phyloP scores from a whole-genome alignment of 2,888 invertebrate species.

The Norana najaformis region DNA sequence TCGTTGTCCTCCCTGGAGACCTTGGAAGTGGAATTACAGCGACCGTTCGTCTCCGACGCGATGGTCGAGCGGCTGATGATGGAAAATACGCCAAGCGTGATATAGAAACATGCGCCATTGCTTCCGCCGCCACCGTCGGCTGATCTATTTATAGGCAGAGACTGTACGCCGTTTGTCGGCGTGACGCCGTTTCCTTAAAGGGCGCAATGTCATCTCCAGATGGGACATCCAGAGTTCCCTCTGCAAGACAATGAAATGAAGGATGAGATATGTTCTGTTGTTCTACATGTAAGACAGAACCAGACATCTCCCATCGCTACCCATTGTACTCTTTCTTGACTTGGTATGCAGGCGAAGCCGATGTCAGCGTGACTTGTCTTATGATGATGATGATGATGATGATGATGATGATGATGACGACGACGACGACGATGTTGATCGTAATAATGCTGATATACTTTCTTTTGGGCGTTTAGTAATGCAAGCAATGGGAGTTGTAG shows the following conservation, averaged over 20 bases:
- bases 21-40: background rate
- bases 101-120: constrained; percentile 9
- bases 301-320: background rate
- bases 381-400: background rate
- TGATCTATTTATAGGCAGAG: background rate
- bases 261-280: background rate
- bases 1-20: background rate
- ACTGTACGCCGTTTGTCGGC: background rate
- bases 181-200: background rate
- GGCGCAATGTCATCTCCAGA: background rate
- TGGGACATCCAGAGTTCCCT: background rate
- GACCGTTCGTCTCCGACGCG: background rate
- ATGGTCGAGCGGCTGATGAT: constrained; percentile 7
- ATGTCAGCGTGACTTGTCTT: background rate
- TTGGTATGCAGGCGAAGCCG: background rate
- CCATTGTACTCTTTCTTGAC: background rate
- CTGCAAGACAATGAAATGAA: background rate
- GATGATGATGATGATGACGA: too few relatives aligned
- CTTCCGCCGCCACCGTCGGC: constrained; percentile 8
- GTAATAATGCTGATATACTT: too few relatives aligned
- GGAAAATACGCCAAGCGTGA: background rate
- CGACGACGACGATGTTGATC: too few relatives aligned
- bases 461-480: too few relatives aligned
- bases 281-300: background rate
- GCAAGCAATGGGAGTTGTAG: too few relatives aligned